Percentiles rank a stretch among this genome's conserved stretches.
Evolutionary conservation across 2,888 invertebrate species (phyloP).

Genomic region (Diaphora mendica): DNA sequence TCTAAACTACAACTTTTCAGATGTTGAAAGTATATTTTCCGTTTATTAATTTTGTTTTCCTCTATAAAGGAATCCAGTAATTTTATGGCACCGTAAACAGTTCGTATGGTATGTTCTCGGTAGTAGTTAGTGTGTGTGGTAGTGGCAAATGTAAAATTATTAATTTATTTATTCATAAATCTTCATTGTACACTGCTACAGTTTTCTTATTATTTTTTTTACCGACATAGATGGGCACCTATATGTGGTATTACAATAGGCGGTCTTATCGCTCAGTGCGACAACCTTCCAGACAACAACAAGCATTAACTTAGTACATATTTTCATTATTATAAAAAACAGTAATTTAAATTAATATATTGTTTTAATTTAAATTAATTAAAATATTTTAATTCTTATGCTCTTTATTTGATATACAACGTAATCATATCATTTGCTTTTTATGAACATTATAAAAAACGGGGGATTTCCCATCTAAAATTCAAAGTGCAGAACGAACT

Average conservation of each 20-base stretch:
- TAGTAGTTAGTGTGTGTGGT: too few relatives aligned
- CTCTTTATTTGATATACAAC: not conserved
- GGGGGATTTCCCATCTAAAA: constrained; percentile 13
- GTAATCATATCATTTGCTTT: not conserved
- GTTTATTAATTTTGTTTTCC: not conserved
- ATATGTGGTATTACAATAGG: too few relatives aligned
- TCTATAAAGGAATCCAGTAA: not conserved
- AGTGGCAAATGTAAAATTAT: too few relatives aligned
- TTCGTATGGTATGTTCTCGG: not conserved
- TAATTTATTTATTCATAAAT: too few relatives aligned
- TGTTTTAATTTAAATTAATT: not conserved
- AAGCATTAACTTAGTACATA: too few relatives aligned
- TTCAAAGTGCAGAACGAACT: constrained; percentile 28
- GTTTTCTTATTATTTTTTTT: too few relatives aligned
- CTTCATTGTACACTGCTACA: too few relatives aligned
- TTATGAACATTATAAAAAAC: not conserved
- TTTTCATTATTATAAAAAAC: too few relatives aligned
- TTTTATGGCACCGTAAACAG: not conserved
- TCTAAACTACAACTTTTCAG: not conserved
- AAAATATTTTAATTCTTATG: not conserved
- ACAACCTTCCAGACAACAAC: too few relatives aligned
- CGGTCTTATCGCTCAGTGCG: too few relatives aligned
- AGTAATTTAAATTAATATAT: not conserved
- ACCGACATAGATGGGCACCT: too few relatives aligned
- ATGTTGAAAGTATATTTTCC: not conserved